A percentile compares a stretch with the other conserved stretches of the same genome.
Evolutionary conservation across 2,888 invertebrate genomes (phyloP).

Genomic region (Nudaria mundana): DNA sequence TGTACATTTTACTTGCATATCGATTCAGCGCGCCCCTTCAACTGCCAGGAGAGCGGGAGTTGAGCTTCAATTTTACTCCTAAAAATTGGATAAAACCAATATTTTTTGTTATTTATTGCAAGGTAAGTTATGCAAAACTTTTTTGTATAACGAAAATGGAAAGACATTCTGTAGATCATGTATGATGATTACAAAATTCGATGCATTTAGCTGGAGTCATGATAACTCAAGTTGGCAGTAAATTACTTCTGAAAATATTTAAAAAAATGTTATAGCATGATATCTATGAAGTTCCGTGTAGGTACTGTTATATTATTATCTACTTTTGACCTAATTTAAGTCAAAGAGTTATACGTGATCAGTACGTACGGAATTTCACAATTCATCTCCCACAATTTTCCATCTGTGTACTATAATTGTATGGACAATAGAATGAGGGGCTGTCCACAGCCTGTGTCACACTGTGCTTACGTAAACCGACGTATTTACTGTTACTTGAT

Average conservation of each 20-base stretch:
- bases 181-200: too few species aligned
- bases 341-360: slow-evolving; percentile 2
- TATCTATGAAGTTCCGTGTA: too few species aligned
- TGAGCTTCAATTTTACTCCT: slow-evolving; percentile 49
- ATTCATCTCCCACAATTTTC: slow-evolving; percentile 16
- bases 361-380: neutral
- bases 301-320: too few species aligned
- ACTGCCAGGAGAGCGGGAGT: slow-evolving; percentile 35
- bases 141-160: too few species aligned
- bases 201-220: too few species aligned
- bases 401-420: slow-evolving; percentile 15
- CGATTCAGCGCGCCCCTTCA: slow-evolving; percentile 62
- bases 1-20: slow-evolving; percentile 69
- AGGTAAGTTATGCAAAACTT: too few species aligned
- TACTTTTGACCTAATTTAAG: slow-evolving; percentile 6
- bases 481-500: slow-evolving; percentile 11
- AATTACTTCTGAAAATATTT: too few species aligned
- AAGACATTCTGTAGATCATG: too few species aligned
- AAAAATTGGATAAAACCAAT: slow-evolving; percentile 59
- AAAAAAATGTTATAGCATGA: too few species aligned
- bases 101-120: too few species aligned
- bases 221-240: too few species aligned
- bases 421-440: slow-evolving; percentile 34
- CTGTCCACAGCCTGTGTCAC: slow-evolving; percentile 31
- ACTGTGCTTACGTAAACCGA: slow-evolving; percentile 35